Evolutionary conservation across 2,888 invertebrate species (phyloP), one percentile per base, ranked within the genome.

Genomic region (Metacarcinus magister): DNA sequence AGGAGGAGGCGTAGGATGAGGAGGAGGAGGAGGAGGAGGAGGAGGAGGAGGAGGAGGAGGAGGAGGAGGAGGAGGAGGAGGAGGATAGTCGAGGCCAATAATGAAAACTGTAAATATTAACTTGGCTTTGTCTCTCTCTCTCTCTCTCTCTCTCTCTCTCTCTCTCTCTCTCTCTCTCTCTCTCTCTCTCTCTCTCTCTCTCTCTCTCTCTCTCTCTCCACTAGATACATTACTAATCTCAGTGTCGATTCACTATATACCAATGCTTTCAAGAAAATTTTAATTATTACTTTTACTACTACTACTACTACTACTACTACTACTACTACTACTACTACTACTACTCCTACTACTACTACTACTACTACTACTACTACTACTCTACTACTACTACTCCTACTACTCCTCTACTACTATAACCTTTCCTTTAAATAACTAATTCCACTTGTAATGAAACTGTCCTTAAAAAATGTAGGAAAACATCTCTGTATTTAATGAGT

Each of bases 131-230:
- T 39, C 39, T 87, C 39, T 87, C 87, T 87, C 87, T 87, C 87
- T 87, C 87, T 87, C 87, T 87, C 87, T 87, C 87, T 87, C 87
- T 87, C 87, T 87, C 87, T 87, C 87, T 87, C 87, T 87, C 87
- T 87, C 87, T 87, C 39, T 87, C 39, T 87, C 39, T 87, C 87
- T 87, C 32, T 75, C 75, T 75, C 75, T 75, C 75, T 75, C 75
- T 75, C 87, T 39, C 87, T 87, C 87, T 87, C 82, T 82, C 82
- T 82, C 82, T 82, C 82, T 82, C 32, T 32, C 82, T 82, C 5
- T 32, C 82, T 67, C 67, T 67, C 67, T 67, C 67, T 67, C 67
- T 67, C 67, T 67, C 67, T 67, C 67, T 19, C 67, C 13, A 54
- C 13, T 54, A 54, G n/a, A n/a, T n/a, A n/a, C n/a, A n/a, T n/a